phyloP scores from a whole-genome alignment of 2,113 vertebrate species.

The Oryzias woworae region DNA sequence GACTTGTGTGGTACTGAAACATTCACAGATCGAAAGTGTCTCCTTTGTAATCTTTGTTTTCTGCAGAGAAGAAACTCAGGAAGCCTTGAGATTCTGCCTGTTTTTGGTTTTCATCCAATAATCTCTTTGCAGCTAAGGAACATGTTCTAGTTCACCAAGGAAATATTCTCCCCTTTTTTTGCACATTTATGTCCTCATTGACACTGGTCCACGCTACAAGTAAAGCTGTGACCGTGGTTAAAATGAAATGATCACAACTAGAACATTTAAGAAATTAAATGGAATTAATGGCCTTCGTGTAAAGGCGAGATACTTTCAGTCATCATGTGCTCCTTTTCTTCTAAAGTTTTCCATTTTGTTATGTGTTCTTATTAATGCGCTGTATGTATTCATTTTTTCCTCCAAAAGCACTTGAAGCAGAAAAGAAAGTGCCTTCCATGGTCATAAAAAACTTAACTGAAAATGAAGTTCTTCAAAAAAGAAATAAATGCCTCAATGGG shows the following conservation, averaged over 20 bases:
- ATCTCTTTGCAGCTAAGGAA: conserved; percentile 5
- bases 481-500: too few relatives aligned
- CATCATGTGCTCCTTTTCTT: neutral
- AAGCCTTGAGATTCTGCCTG: conserved; percentile 32
- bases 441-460: too few relatives aligned
- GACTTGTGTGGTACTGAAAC: conserved; percentile 1
- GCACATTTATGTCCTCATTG: conserved; percentile 6
- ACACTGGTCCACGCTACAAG: conserved; percentile 4
- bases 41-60: conserved; percentile 41
- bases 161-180: conserved; percentile 4
- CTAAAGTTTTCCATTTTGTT: neutral
- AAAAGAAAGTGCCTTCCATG: too few relatives aligned
- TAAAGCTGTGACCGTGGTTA: conserved; percentile 8
- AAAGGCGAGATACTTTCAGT: neutral
- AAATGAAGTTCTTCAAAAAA: too few relatives aligned
- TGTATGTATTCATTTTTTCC: too few relatives aligned
- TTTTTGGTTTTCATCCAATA: conserved; percentile 12
- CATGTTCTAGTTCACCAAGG: conserved; percentile 11
- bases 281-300: conserved; percentile 10
- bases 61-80: conserved; percentile 9
- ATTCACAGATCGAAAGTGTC: conserved; percentile 9
- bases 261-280: neutral
- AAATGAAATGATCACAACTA: conserved; percentile 5
- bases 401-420: too few relatives aligned
- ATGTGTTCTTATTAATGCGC: neutral